These are phyloP conservation scores for Neotoxoptera formosana DNA, from an alignment of 1,140 invertebrate species.

Conservation along the genomic window DNA sequence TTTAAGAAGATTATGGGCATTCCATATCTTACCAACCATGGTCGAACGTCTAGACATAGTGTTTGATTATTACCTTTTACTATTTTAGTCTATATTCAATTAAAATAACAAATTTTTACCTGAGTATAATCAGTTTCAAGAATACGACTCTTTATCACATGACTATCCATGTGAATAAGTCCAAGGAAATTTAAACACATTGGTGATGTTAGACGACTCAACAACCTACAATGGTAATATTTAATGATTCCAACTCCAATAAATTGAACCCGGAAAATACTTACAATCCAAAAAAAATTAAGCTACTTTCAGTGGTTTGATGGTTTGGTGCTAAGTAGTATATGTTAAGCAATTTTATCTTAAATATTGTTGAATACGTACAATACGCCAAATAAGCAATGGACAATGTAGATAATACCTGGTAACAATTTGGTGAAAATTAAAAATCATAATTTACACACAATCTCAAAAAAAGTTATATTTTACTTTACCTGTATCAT, in stretches of 20 bases:
- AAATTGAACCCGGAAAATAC: conserved; percentile 60
- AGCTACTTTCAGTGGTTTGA: conserved; percentile 97
- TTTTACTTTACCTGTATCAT: conserved; percentile 84
- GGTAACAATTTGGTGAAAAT: conserved; percentile 62
- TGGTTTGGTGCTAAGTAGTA: conserved; percentile 97
- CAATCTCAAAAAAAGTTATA: neutral
- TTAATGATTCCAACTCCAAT: neutral
- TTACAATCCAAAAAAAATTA: conserved; percentile 95
- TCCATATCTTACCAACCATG: no score
- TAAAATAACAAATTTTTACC: conserved; percentile 66
- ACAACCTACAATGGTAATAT: conserved; percentile 67
- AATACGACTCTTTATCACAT: conserved; percentile 84
- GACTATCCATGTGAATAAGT: conserved; percentile 97
- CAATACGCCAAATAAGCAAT: conserved; percentile 96
- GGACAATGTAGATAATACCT: conserved; percentile 86
- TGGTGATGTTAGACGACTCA: conserved; percentile 96
- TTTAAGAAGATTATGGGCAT: no score
- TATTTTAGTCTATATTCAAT: neutral
- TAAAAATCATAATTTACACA: neutral
- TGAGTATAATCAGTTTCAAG: conserved; percentile 89
- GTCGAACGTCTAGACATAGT: no score
- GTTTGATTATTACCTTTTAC: no score
- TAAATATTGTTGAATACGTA: conserved; percentile 96
- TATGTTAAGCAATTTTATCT: conserved; percentile 94
- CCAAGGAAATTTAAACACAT: conserved; percentile 98